Base-by-base conservation (phyloP, 2,888 invertebrate genomes). In the Stenotaenia linearis region DNA sequence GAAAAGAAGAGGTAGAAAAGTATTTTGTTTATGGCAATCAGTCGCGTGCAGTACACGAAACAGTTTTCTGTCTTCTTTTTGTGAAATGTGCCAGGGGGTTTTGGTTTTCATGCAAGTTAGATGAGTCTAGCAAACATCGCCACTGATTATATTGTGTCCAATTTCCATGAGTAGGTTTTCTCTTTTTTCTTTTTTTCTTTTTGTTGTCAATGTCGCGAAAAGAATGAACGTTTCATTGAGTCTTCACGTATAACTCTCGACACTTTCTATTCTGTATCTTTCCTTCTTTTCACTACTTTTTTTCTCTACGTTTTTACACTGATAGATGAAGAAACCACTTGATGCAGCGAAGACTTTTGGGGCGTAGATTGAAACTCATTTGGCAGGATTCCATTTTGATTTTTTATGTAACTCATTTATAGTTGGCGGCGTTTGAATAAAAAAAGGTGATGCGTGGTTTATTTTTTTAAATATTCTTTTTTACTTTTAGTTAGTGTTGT, bases 101-200 rank as follows among this genome's bases (percentile, higher is more conserved):
- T 69, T 69, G 15, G 25, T 69, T 69, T 69, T 69, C 69, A 69
- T 69, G 69, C 69, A 69, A 69, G 69, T 69, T 69, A 69, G 28
- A 69, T 69, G 69, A 69, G 69, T 69, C 69, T 25, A 25, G 69
- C 69, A 69, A 69, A 69, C 69, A 69, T 69, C 28, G 4, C 15
- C 69, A 69, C 69, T 69, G 69, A 69, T 69, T 69, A 28, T 69
- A 69, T 69, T 69, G 69, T 69, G 69, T n/a, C 69, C 69, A 69
- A 69, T 69, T 69, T 69, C 69, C 69, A 69, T 69, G 69, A 69
- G 69, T 69, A 69, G 25, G 10, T 28, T 18, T 5, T 9, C 56
- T 1, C 18, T 45, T 56, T 15, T 12, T 7, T 5, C 40, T 40
- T 5, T 12, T 40, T n/a, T 18, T n/a, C 50, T 50, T 50, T 7